Conservation (phyloP, 2,113 vertebrate genomes). For the human region DNA sequence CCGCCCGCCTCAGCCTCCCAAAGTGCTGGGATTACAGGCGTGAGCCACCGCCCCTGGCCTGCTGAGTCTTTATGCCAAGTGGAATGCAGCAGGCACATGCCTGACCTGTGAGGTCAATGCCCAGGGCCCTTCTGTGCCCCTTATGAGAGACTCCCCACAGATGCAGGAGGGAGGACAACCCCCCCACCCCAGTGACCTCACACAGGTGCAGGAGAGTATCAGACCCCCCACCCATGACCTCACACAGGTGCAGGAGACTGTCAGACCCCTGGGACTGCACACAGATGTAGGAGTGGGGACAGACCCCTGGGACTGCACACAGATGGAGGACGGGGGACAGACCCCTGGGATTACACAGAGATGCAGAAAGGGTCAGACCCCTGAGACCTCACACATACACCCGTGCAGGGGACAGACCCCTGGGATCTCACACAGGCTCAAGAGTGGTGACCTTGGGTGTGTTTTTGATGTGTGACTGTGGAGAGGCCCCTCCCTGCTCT, state of each 20-base stretch:
- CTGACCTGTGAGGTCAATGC: accelerated
- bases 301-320: background rate
- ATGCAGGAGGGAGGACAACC: no score
- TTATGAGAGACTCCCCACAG: background rate
- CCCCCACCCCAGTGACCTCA: no score
- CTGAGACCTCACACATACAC: background rate
- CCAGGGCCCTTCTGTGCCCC: background rate
- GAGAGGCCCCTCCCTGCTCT: accelerated
- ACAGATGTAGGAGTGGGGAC: background rate
- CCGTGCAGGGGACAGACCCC: background rate
- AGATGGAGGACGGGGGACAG: background rate
- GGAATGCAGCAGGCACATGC: background rate
- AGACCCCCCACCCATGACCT: no score
- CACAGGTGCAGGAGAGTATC: background rate
- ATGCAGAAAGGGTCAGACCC: no score
- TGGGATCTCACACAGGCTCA: accelerated
- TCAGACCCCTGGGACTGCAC: no score
- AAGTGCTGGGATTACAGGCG: no score
- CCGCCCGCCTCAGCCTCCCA: no score
- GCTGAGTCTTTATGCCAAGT: background rate
- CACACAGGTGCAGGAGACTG: no score
- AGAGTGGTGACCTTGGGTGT: background rate
- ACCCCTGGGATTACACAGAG: accelerated
- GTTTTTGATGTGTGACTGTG: accelerated
- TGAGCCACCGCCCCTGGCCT: no score